Evolutionary conservation across 1,140 invertebrate species (phyloP).

Genomic region (Cydia amplana): DNA sequence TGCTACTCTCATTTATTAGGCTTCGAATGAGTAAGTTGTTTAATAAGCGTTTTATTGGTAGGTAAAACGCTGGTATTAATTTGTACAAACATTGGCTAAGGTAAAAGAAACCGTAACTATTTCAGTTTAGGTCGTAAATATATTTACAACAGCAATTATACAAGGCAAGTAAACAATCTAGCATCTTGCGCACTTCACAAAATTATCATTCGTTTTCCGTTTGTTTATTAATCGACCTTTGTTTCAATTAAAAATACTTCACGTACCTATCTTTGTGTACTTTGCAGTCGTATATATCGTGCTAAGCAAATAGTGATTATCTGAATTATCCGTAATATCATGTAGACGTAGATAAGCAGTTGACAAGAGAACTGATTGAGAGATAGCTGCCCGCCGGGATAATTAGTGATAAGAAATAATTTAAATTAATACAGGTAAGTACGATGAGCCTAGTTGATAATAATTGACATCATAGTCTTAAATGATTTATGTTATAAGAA

Average conservation of each 20-base stretch:
- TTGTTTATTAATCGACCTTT: slow-evolving; percentile 27
- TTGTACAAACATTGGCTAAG: neutral
- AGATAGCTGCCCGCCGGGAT: neutral
- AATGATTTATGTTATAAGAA: neutral
- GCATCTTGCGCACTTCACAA: neutral
- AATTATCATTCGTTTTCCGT: slow-evolving; percentile 1
- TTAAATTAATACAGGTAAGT: slow-evolving; percentile 3
- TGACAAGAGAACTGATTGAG: slow-evolving; percentile 17
- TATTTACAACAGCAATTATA: neutral
- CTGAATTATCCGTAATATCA: slow-evolving; percentile 16
- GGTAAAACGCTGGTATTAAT: no score
- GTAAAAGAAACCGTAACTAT: neutral
- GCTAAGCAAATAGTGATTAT: slow-evolving; percentile 14
- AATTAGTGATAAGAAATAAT: slow-evolving; percentile 11
- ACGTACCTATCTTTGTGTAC: neutral
- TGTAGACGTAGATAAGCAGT: slow-evolving; percentile 25
- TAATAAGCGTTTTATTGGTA: no score
- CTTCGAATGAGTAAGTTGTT: no score
- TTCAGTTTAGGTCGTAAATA: neutral
- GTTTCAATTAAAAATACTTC: slow-evolving; percentile 22
- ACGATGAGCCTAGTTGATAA: neutral
- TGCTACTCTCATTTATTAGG: no score
- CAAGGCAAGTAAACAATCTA: neutral
- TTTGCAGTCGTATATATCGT: neutral
- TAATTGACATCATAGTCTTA: neutral